These are phyloP conservation scores for Electrona antarctica DNA, from an alignment of 2,113 vertebrate species.

Conservation along the genomic window DNA sequence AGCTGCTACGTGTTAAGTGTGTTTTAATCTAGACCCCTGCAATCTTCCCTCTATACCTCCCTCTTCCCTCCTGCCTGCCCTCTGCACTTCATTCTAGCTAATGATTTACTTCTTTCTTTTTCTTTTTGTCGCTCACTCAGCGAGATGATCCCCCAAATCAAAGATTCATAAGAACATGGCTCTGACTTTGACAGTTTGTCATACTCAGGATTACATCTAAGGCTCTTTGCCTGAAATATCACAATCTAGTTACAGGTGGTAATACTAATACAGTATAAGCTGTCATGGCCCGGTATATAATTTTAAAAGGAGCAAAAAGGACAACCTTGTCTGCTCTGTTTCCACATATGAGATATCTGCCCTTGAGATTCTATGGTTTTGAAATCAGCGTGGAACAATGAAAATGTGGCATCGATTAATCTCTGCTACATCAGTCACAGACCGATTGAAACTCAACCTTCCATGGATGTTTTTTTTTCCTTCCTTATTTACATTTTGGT, in stretches of 20 bases:
- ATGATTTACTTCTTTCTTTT: slow-evolving; percentile 32
- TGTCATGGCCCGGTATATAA: background rate
- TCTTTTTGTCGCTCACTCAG: slow-evolving; percentile 47
- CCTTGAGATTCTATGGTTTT: background rate
- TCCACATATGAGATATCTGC: background rate
- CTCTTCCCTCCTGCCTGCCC: slow-evolving; percentile 26
- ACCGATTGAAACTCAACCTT: slow-evolving; percentile 13
- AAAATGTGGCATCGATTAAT: background rate
- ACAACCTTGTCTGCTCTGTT: background rate
- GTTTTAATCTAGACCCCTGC: too few species aligned
- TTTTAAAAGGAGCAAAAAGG: background rate
- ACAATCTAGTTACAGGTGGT: background rate
- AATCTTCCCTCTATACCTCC: too few species aligned
- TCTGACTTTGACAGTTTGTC: slow-evolving; percentile 23
- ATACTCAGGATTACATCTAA: background rate
- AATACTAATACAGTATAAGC: background rate
- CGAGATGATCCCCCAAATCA: slow-evolving; percentile 53
- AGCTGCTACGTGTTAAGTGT: too few species aligned
- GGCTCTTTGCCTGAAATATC: slow-evolving; percentile 2
- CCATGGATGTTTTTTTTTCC: background rate
- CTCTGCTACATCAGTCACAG: background rate
- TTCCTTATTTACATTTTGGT: too few species aligned
- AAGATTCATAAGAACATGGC: slow-evolving; percentile 42
- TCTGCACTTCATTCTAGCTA: slow-evolving; percentile 34
- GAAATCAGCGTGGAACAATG: too few species aligned